A percentile compares a stretch with the other conserved stretches of the same genome.
Conservation (phyloP, 1,140 invertebrate genomes). For the Leptopilina boulardi region DNA sequence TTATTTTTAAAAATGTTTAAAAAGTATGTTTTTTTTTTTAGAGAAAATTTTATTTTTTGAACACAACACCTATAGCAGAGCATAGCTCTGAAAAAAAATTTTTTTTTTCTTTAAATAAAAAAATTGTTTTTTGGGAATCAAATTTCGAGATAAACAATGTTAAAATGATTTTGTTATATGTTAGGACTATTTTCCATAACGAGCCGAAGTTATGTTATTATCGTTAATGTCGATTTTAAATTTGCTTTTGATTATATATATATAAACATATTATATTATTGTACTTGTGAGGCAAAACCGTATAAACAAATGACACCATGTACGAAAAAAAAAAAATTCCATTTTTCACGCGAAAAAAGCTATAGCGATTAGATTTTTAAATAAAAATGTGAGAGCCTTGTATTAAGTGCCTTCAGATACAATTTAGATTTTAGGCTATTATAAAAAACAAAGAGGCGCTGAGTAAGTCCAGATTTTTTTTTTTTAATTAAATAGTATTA, state of each 20-base stretch:
- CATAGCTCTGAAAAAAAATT: not conserved
- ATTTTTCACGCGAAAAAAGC: constrained; percentile 2
- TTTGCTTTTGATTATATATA: constrained; percentile 6
- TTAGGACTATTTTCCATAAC: constrained; percentile 3
- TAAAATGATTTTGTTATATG: constrained; percentile 16
- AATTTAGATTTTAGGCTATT: constrained; percentile 21
- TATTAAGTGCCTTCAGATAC: constrained; percentile 27
- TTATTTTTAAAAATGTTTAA: not conserved
- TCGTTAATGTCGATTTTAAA: constrained; percentile 27
- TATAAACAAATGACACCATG: not conserved
- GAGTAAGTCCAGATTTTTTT: not conserved
- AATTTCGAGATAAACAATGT: not conserved
- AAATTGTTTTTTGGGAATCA: not conserved
- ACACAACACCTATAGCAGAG: not conserved
- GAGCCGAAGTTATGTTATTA: constrained; percentile 19
- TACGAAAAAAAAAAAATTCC: constrained; percentile 14
- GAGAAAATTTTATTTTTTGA: not conserved
- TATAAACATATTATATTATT: constrained; percentile 14
- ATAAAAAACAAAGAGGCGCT: constrained; percentile 19
- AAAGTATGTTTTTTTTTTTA: not conserved
- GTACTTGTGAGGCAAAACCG: constrained; percentile 4
- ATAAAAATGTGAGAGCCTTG: constrained; percentile 24
- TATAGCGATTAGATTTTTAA: constrained; percentile 5
- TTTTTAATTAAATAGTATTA: constrained; percentile 3
- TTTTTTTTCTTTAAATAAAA: not conserved